Percentiles rank a stretch among this genome's conserved stretches.
Conservation (phyloP, 2,797 vertebrate species). For the Sternarchorhynchus goeldii region DNA sequence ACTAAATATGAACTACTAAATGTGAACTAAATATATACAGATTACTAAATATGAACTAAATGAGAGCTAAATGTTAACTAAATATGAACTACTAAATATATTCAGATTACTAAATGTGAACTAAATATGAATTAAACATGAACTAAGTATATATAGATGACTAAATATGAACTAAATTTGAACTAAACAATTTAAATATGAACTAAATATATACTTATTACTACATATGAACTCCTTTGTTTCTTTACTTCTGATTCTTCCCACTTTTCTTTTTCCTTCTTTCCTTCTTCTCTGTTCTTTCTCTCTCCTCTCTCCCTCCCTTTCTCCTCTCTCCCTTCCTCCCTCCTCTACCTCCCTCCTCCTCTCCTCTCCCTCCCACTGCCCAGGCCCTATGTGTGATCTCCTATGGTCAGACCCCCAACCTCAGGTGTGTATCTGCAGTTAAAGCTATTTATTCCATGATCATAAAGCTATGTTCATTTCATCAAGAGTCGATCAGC, state of each 20-base stretch:
- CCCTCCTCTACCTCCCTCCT: not conserved
- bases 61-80: not conserved
- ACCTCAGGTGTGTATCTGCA: constrained; percentile 80
- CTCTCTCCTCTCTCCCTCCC: not conserved
- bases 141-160: no score
- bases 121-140: no score
- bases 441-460: not conserved
- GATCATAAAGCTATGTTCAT: no score
- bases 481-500: no score
- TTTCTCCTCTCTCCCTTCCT: not conserved
- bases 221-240: not conserved
- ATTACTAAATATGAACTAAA: no score
- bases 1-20: no score
- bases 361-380: not conserved
- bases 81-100: not conserved
- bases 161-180: no score
- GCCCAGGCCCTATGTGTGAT: constrained; percentile 92
- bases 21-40: no score
- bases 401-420: constrained; percentile 96
- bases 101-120: not conserved
- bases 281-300: not conserved
- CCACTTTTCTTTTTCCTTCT: not conserved
- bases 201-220: not conserved
- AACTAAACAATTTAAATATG: no score
- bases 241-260: not conserved